Conservation (phyloP, 2,113 vertebrate genomes). For the Lepisosteus oculatus region DNA sequence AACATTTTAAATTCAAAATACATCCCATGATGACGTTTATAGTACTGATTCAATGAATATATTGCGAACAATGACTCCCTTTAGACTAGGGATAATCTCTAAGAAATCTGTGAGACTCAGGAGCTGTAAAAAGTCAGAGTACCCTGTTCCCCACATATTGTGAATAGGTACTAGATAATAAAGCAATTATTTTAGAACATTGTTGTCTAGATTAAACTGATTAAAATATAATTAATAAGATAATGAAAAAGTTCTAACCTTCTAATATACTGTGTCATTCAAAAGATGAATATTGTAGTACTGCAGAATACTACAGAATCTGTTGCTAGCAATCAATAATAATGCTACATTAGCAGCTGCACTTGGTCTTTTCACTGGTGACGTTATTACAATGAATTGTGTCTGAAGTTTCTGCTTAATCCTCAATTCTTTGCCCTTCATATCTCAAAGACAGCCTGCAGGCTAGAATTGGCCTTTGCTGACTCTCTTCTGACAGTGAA, state of each 20-base stretch:
- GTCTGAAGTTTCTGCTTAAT: constrained; percentile 52
- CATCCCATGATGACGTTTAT: too few species aligned
- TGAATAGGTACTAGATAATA: too few species aligned
- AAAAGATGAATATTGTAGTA: not conserved
- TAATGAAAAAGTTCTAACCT: not conserved
- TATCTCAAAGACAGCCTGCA: constrained; percentile 68
- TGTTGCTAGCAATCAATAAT: not conserved
- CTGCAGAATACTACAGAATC: not conserved
- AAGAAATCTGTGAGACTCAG: too few species aligned
- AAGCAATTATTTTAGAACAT: too few species aligned
- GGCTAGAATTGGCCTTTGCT: constrained; percentile 68
- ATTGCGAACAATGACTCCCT: too few species aligned
- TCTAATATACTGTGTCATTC: not conserved
- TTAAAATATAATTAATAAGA: too few species aligned
- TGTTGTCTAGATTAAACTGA: too few species aligned
- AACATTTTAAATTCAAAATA: too few species aligned
- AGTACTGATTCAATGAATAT: too few species aligned
- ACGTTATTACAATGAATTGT: constrained; percentile 47
- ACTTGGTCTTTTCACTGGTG: not conserved
- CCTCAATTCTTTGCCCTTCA: constrained; percentile 61
- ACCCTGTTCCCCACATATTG: too few species aligned
- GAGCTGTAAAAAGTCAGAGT: too few species aligned
- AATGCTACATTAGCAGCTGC: not conserved
- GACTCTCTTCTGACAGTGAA: constrained; percentile 65
- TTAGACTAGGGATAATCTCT: too few species aligned